phyloP scores from a whole-genome alignment of 1,140 invertebrate species.

The Cataglyphis hispanica region DNA sequence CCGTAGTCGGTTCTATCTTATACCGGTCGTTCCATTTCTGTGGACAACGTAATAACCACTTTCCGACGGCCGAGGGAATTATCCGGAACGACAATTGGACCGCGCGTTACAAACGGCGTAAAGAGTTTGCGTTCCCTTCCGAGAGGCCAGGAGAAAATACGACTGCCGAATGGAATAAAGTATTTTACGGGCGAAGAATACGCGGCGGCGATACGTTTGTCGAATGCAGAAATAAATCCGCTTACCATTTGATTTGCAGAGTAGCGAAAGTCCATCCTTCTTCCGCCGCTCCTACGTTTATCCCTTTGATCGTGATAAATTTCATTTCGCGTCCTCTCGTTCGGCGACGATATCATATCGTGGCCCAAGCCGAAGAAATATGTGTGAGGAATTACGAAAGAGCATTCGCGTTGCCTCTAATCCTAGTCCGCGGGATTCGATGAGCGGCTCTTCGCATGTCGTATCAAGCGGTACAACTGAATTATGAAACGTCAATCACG shows the following conservation, averaged over 20 bases:
- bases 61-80: conserved; percentile 63
- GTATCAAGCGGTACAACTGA: conserved; percentile 79
- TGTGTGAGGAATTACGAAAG: conserved; percentile 49
- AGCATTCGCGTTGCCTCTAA: conserved; percentile 25
- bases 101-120: conserved; percentile 54
- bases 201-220: conserved; percentile 59
- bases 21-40: conserved; percentile 62
- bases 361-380: conserved; percentile 47
- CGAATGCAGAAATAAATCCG: conserved; percentile 63
- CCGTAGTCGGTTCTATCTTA: conserved; percentile 56
- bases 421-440: neutral
- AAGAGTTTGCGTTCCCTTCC: conserved; percentile 38
- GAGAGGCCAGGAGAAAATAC: conserved; percentile 30
- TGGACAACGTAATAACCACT: conserved; percentile 73
- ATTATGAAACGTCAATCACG: conserved; percentile 82
- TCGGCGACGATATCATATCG: conserved; percentile 45
- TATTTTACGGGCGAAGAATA: conserved; percentile 55
- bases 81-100: conserved; percentile 58
- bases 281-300: conserved; percentile 45
- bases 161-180: conserved; percentile 41
- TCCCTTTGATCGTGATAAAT: conserved; percentile 60
- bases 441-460: conserved; percentile 74
- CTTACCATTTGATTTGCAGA: conserved; percentile 63
- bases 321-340: conserved; percentile 20
- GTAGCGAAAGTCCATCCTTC: conserved; percentile 50